These are phyloP conservation scores for Alcedo atthis DNA, from an alignment of 2,797 vertebrate species.

Conservation along the genomic window DNA sequence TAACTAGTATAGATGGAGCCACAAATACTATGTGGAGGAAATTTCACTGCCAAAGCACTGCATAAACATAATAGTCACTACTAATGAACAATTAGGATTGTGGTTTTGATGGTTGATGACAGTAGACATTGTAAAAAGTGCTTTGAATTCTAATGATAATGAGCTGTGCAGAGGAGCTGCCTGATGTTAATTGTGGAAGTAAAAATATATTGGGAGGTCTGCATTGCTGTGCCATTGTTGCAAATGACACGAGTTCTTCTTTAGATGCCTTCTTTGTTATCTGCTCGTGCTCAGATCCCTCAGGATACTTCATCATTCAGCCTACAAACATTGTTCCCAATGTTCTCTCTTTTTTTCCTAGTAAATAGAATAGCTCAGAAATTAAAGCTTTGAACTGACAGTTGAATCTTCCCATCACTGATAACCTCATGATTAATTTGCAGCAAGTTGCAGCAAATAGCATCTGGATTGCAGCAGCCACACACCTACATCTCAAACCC, in stretches of 20 bases:
- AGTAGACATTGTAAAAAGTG: not conserved
- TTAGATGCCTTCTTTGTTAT: not conserved
- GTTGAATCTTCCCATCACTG: slow-evolving; percentile 2
- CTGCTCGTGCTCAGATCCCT: slow-evolving; percentile 6
- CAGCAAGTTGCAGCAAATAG: not conserved
- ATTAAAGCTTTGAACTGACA: slow-evolving; percentile 13
- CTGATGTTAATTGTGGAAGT: not conserved
- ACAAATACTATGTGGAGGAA: not conserved
- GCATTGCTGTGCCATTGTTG: not conserved
- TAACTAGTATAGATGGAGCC: not conserved
- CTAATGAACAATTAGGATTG: slow-evolving; percentile 31
- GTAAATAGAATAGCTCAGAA: not conserved
- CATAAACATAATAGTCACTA: not conserved
- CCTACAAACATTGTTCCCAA: slow-evolving; percentile 24
- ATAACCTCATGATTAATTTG: slow-evolving; percentile 33
- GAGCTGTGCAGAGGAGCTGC: not conserved
- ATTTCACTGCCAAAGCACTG: not conserved
- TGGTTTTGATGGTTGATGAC: slow-evolving; percentile 4
- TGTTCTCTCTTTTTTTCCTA: not conserved
- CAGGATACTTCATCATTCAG: not conserved
- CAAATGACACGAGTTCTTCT: not conserved
- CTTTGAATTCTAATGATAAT: slow-evolving; percentile 21
- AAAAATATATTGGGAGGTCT: not conserved
- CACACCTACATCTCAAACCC: not conserved
- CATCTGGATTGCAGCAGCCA: not conserved